Percentiles rank a stretch among this genome's conserved stretches.
These are phyloP conservation scores for Takifugu ocellatus DNA, from an alignment of 2,797 vertebrate species.

Conservation along the genomic window DNA sequence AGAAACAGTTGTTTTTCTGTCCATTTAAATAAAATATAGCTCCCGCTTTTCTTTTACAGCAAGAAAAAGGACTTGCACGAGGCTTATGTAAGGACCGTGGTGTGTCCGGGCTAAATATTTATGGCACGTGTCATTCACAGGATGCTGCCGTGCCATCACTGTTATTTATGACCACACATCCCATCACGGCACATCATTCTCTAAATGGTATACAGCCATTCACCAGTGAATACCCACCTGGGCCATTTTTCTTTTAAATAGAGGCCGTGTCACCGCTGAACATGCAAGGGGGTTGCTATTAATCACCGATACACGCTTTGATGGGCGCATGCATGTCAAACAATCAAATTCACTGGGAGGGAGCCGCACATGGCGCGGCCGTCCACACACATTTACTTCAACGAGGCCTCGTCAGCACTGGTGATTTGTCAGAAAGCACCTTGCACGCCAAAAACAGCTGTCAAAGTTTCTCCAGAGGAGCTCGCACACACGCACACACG, in stretches of 20 bases:
- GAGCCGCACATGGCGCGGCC: slow-evolving; percentile 44
- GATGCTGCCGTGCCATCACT: slow-evolving; percentile 71
- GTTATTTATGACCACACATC: slow-evolving; percentile 79
- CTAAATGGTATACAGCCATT: slow-evolving; percentile 75
- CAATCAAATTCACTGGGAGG: slow-evolving; percentile 61
- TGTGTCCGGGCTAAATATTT: slow-evolving; percentile 73
- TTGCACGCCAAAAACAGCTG: slow-evolving; percentile 32
- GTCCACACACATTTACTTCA: slow-evolving; percentile 60
- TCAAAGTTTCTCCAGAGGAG: slow-evolving; percentile 9
- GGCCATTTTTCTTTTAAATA: slow-evolving; percentile 78
- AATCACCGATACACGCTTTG: slow-evolving; percentile 68
- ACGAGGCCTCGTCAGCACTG: slow-evolving; percentile 41
- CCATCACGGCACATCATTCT: slow-evolving; percentile 76
- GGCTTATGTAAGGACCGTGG: slow-evolving; percentile 66
- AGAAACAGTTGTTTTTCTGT: slow-evolving; percentile 75
- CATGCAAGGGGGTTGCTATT: slow-evolving; percentile 63
- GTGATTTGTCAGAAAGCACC: slow-evolving; percentile 48
- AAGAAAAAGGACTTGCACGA: slow-evolving; percentile 28
- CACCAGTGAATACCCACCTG: slow-evolving; percentile 58
- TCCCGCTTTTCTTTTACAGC: slow-evolving; percentile 17
- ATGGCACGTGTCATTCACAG: slow-evolving; percentile 77
- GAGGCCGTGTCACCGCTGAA: slow-evolving; percentile 69
- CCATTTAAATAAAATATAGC: slow-evolving; percentile 67
- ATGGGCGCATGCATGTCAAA: slow-evolving; percentile 68
- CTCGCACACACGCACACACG: no score